Conservation (phyloP, 1,140 invertebrate genomes). For the Sminthurinus signatus region DNA sequence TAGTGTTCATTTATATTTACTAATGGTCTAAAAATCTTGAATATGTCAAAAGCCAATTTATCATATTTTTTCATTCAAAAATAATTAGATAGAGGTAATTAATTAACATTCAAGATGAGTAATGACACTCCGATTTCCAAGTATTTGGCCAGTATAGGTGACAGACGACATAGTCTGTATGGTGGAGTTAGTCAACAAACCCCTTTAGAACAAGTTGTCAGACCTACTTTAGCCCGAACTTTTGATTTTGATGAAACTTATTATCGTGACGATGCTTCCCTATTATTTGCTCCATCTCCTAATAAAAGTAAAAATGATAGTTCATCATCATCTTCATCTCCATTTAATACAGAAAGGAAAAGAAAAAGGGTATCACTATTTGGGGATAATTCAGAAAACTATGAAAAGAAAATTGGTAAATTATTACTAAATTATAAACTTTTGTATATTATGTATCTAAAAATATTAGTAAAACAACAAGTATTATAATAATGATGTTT, state of each 20-base stretch:
- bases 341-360: neutral
- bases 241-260: conserved; percentile 36
- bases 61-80: too few relatives aligned
- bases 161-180: conserved; percentile 13
- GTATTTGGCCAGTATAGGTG: conserved; percentile 30
- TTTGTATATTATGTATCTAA: neutral
- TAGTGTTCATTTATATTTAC: too few relatives aligned
- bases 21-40: too few relatives aligned
- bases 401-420: conserved; percentile 27
- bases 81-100: neutral
- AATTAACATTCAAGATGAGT: neutral
- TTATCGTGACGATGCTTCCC: conserved; percentile 22
- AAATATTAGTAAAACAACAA: neutral
- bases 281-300: conserved; percentile 21
- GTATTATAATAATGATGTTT: neutral
- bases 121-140: conserved; percentile 32
- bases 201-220: neutral
- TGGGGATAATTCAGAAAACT: conserved; percentile 22
- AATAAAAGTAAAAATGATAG: neutral
- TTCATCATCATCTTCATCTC: neutral
- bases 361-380: conserved; percentile 4
- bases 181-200: neutral
- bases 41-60: too few relatives aligned
- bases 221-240: neutral
- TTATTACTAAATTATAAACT: neutral